These are phyloP conservation scores for Scartelaos histophorus DNA, from an alignment of 2,113 vertebrate genomes.

Conservation along the genomic window DNA sequence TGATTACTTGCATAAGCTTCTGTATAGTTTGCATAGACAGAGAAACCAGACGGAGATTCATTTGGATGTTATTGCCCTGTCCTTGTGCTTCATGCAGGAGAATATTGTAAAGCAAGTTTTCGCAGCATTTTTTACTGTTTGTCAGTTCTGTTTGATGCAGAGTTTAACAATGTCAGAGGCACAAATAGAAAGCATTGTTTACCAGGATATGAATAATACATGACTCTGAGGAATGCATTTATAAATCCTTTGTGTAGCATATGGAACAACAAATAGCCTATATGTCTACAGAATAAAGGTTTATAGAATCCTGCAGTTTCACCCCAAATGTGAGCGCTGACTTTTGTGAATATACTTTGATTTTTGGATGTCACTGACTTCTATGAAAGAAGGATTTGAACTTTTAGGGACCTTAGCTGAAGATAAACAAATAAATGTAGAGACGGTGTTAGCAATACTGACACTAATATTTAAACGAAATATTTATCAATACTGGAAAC, in stretches of 20 bases:
- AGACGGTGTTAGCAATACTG: too few species aligned
- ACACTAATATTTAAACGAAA: too few species aligned
- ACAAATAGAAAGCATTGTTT: constrained; percentile 13
- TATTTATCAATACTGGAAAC: too few species aligned
- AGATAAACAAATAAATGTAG: background rate
- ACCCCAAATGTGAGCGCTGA: background rate
- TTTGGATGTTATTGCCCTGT: constrained; percentile 14
- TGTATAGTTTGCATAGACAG: constrained; percentile 18
- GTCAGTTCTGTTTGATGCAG: background rate
- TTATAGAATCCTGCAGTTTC: background rate
- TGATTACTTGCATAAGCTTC: constrained; percentile 3
- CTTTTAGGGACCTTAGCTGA: background rate
- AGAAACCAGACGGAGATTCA: constrained; percentile 26
- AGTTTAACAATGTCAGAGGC: constrained; percentile 5
- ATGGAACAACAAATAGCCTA: background rate
- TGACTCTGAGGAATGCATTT: constrained; percentile 1
- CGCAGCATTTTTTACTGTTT: background rate
- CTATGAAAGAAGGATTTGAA: background rate
- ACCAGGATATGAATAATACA: constrained; percentile 19
- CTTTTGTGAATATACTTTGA: background rate
- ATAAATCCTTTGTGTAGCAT: background rate
- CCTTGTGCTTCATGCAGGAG: constrained; percentile 13
- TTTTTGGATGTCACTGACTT: background rate
- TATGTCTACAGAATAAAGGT: background rate
- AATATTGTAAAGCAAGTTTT: background rate